Base-by-base conservation (phyloP, 2,113 vertebrate genomes). In the Nerophis lumbriciformis region DNA sequence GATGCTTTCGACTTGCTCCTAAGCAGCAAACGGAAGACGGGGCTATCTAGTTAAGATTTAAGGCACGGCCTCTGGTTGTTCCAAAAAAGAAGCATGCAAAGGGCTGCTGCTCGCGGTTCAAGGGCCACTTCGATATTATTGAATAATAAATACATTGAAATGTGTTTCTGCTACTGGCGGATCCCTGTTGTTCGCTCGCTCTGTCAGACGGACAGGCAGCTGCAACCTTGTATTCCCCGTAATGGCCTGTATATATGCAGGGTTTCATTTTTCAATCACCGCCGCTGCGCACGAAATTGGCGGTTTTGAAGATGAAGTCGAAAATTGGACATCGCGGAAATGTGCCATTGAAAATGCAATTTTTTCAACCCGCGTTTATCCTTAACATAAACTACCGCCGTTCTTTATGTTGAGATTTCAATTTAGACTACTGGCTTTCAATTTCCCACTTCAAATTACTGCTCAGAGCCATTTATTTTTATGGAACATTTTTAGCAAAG, bases 181-280 rank as follows among this genome's bases (percentile, higher is more conserved):
- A 88, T 81, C 77, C 76, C 73, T 79, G 81, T 80, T 79, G 78
- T 82, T 78, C 83, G 79, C 80, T 74, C 62, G 72, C 50, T 65
- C 56, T 49, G 42, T 69, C 65, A 61, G 76, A 76, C 76, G 67
- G 78, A 71, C 78, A 68, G 4, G 74, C 76, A 83, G 82, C 80
- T 75, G 77, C 71, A 78, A 65, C 69, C 79, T 77, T 83, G 81
- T 86, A 79, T 84, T 83, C 50, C 59, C 81, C 80, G 87, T 91
- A 90, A 90, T 89, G 85, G 83, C 86, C 83, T 88, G 87, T 91
- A 90, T 91, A 90, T 90, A 87, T 90, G 88, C 88, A 90, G 82
- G 81, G 85, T 89, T 88, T 91, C 87, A 88, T 88, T 88, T 90
- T 91, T 88, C 90, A 88, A 87, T 91, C 85, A 85, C 84, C 59